Evolutionary conservation across 35 echinoderm and acorn worm species (phyloP).

Genomic region (Apostichopus californicus): DNA sequence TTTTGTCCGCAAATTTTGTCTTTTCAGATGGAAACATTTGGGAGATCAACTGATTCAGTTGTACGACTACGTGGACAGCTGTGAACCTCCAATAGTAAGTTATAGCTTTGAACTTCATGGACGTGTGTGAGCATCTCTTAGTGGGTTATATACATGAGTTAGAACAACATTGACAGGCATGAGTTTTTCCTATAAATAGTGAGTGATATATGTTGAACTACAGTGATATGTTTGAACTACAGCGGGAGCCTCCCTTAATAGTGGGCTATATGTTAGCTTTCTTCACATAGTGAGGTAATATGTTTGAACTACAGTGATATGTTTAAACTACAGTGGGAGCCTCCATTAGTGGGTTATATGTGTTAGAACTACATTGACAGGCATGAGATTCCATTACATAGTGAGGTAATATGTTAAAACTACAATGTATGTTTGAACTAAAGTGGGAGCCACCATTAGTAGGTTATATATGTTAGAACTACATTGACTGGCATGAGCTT

Average conservation of each 20-base stretch:
- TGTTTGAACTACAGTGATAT: too few species aligned
- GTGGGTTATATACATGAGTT: neutral
- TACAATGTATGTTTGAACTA: too few species aligned
- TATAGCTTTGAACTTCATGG: neutral
- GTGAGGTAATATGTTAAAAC: too few species aligned
- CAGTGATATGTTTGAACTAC: too few species aligned
- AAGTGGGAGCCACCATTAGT: too few species aligned
- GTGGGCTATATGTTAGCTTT: too few species aligned
- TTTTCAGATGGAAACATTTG: conserved; percentile 33
- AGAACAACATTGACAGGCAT: neutral
- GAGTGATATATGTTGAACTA: too few species aligned
- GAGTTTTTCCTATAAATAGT: neutral
- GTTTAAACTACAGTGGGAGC: neutral
- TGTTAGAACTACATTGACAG: neutral
- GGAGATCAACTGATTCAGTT: conserved; percentile 38
- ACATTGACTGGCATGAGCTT: too few species aligned
- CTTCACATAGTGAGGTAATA: neutral
- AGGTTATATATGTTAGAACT: too few species aligned
- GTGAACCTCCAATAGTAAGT: conserved; percentile 41
- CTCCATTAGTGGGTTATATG: neutral
- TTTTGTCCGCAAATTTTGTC: neutral
- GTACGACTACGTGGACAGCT: conserved; percentile 5
- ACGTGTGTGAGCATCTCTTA: neutral
- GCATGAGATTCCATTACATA: too few species aligned
- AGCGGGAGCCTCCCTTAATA: neutral